Conservation (phyloP, 1,140 invertebrate species). For the Helicorthomorpha holstii region DNA sequence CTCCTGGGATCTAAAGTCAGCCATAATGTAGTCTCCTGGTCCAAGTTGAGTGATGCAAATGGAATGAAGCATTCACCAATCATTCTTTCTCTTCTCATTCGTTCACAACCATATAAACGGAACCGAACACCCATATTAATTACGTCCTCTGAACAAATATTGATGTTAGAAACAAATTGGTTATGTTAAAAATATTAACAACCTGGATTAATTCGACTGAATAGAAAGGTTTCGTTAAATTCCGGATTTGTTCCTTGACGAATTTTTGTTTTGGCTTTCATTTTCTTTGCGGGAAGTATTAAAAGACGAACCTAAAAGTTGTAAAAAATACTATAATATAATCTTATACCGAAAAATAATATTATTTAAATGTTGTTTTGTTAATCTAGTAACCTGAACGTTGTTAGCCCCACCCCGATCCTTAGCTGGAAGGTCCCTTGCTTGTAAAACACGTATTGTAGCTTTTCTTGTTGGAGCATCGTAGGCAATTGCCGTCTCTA, state of each 20-base stretch:
- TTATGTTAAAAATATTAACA: slow-evolving; percentile 6
- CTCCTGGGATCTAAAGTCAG: slow-evolving; percentile 64
- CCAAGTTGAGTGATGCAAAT: slow-evolving; percentile 71
- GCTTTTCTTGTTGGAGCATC: slow-evolving; percentile 74
- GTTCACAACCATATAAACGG: slow-evolving; percentile 73
- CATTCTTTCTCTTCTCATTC: slow-evolving; percentile 72
- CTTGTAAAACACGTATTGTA: slow-evolving; percentile 75
- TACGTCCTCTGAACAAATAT: slow-evolving; percentile 63
- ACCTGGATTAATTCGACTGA: slow-evolving; percentile 79
- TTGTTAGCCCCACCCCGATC: slow-evolving; percentile 54
- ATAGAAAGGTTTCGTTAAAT: slow-evolving; percentile 79
- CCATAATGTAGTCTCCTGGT: slow-evolving; percentile 76
- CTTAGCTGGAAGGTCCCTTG: slow-evolving; percentile 54
- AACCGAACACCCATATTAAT: slow-evolving; percentile 75
- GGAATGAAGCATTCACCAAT: slow-evolving; percentile 77
- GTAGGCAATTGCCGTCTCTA: slow-evolving; percentile 75
- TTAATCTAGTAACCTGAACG: slow-evolving; percentile 40
- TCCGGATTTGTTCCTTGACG: slow-evolving; percentile 65
- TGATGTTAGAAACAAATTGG: slow-evolving; percentile 7
- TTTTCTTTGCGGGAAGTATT: slow-evolving; percentile 73
- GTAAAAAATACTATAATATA: slow-evolving; percentile 1
- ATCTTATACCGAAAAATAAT: too few species aligned
- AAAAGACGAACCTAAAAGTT: slow-evolving; percentile 56
- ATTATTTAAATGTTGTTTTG: neutral
- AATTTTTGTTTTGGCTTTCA: slow-evolving; percentile 82